Evolutionary conservation across 2,888 invertebrate genomes (phyloP).

Genomic region (Conchocele bisecta): DNA sequence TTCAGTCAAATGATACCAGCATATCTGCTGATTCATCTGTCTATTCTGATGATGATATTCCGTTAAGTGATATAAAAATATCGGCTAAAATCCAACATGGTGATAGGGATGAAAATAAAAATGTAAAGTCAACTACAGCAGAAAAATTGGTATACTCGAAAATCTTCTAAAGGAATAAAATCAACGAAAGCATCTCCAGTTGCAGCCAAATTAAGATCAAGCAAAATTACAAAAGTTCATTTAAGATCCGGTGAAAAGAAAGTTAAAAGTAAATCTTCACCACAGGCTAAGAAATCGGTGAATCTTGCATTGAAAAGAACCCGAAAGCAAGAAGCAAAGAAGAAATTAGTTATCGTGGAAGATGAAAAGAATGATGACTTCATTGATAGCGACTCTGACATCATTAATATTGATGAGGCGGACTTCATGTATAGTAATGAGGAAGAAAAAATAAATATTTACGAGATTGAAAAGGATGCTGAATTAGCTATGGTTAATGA

Average conservation of each 20-base stretch:
- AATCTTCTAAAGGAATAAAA: not conserved
- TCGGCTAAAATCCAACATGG: not conserved
- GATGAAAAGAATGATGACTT: too few relatives aligned
- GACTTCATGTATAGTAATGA: conserved; percentile 15
- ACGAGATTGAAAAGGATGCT: not conserved
- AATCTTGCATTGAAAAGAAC: conserved; percentile 38
- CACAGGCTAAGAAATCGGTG: conserved; percentile 34
- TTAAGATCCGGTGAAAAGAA: conserved; percentile 33
- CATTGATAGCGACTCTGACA: too few relatives aligned
- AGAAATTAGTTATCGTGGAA: too few relatives aligned
- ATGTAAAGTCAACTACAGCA: too few relatives aligned
- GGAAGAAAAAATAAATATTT: not conserved
- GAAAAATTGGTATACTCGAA: too few relatives aligned
- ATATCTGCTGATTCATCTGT: too few relatives aligned
- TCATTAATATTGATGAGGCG: too few relatives aligned
- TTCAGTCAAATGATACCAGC: too few relatives aligned
- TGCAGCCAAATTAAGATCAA: conserved; percentile 15
- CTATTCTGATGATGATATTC: conserved; percentile 32
- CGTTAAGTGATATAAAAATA: conserved; percentile 9
- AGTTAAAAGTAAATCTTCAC: conserved; percentile 23
- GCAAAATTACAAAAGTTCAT: conserved; percentile 14
- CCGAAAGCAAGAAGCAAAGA: not conserved
- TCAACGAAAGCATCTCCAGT: not conserved
- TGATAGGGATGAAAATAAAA: not conserved
- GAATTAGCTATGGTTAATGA: not conserved